Evolutionary conservation across 23 tunicate species (phyloP).

Genomic region (Botrylloides violaceus): DNA sequence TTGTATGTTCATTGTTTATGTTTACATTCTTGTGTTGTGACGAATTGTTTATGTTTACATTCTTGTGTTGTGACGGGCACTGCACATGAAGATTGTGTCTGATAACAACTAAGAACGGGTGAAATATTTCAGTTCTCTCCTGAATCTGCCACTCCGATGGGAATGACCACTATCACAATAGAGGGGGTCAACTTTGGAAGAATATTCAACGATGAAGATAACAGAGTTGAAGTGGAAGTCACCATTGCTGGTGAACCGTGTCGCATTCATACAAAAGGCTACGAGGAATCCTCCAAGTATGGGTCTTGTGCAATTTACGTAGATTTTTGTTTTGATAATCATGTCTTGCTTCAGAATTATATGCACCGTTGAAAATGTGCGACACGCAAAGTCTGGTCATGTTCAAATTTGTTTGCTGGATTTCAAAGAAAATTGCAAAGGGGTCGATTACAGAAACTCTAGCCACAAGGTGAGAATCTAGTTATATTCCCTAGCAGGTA

Average conservation of each 20-base stretch:
- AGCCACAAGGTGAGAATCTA: not conserved
- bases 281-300: not conserved
- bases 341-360: not conserved
- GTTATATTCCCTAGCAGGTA: too few relatives aligned
- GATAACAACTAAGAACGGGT: too few relatives aligned
- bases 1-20: too few relatives aligned
- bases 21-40: too few relatives aligned
- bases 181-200: constrained; percentile 55
- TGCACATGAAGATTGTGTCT: too few relatives aligned
- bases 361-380: not conserved
- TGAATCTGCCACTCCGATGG: constrained; percentile 37
- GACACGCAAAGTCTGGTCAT: not conserved
- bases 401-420: not conserved
- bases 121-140: constrained; percentile 68
- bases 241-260: not conserved
- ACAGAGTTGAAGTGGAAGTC: constrained; percentile 26
- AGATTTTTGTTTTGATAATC: too few relatives aligned
- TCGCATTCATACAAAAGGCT: not conserved
- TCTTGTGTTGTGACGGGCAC: too few relatives aligned
- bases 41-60: too few relatives aligned
- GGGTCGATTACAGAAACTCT: not conserved
- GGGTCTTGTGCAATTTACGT: too few relatives aligned
- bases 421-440: not conserved
- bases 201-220: not conserved
- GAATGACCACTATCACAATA: constrained; percentile 39